Conservation (phyloP, 23 tunicate species). For the Diplosoma virens region DNA sequence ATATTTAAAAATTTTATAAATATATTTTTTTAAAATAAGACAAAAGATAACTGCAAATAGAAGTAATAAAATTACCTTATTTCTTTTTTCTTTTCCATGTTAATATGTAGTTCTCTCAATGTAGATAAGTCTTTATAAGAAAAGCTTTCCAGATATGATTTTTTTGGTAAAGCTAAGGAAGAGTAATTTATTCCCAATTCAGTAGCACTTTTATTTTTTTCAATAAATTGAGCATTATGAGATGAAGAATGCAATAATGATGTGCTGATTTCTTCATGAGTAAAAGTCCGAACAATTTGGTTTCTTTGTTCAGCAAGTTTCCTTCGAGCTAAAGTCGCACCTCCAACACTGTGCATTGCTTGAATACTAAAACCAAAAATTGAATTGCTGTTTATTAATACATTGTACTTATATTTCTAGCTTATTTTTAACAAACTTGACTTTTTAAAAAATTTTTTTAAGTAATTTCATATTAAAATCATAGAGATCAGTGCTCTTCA, state of each 20-base stretch:
- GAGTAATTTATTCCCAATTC: background rate
- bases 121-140: conserved; percentile 50
- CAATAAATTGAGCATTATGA: no score
- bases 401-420: no score
- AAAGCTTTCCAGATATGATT: conserved; percentile 10
- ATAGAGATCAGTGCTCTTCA: no score
- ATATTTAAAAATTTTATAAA: no score
- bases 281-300: background rate
- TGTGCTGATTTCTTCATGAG: background rate
- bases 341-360: conserved; percentile 52
- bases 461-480: no score
- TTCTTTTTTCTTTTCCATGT: conserved; percentile 52
- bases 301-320: conserved; percentile 5
- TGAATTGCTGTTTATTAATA: background rate
- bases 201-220: background rate
- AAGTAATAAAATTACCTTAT: no score
- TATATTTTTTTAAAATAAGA: no score
- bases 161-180: background rate
- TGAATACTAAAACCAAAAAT: conserved; percentile 1
- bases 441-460: no score
- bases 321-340: conserved; percentile 28
- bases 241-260: background rate
- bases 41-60: no score
- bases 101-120: conserved; percentile 39
- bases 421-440: no score